Conservation (phyloP, 2,797 vertebrate genomes). For the Gallinago solitaria region DNA sequence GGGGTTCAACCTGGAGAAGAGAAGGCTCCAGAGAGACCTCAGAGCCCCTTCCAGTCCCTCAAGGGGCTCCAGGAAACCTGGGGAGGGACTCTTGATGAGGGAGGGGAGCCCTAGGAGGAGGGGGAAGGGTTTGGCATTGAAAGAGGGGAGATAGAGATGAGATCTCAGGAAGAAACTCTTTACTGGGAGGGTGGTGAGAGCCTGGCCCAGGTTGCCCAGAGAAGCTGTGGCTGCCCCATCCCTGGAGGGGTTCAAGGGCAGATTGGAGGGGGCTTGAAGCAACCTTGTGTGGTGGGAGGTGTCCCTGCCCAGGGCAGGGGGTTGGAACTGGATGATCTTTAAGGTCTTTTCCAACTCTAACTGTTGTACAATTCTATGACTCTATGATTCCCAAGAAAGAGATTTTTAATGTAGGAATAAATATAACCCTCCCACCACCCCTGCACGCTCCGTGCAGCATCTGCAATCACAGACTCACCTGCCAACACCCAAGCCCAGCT, state of each 20-base stretch:
- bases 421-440: not conserved
- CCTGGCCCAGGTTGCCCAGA: no score
- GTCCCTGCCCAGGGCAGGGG: not conserved
- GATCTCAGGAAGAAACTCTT: no score
- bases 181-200: no score
- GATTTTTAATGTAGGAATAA: not conserved
- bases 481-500: not conserved
- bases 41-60: no score
- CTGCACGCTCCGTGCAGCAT: not conserved
- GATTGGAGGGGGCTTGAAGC: not conserved
- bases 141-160: no score
- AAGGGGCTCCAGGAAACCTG: no score
- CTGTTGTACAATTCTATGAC: not conserved
- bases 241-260: not conserved
- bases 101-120: not conserved
- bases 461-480: not conserved
- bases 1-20: no score
- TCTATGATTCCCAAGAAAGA: not conserved
- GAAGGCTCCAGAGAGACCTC: no score
- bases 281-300: not conserved
- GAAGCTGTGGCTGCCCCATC: not conserved
- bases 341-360: not conserved
- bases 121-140: no score
- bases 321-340: not conserved
- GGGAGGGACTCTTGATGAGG: no score